Base-by-base conservation (phyloP, 2,797 vertebrate genomes). In the Pteropus rufus region DNA sequence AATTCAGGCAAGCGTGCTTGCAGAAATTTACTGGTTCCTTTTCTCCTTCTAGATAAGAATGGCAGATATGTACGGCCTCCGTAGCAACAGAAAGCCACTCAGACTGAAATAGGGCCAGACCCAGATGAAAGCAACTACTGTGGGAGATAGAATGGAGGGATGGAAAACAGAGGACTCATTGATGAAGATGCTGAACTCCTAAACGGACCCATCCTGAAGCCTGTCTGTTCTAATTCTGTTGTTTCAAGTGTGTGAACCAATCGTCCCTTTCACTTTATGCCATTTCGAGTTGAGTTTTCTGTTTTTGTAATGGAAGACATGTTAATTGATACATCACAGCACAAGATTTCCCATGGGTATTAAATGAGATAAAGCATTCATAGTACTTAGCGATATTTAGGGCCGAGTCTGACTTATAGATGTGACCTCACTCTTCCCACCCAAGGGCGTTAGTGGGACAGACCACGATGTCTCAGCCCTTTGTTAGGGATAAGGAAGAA, bases 201-300 rank as follows among this genome's bases (percentile, higher is more conserved):
- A 58, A 70, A 44, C 7, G 0, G 3, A 69, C 82, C 21, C 36
- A 12, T 49, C 10, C 19, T 65, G 16, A 85, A 52, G 31, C 14
- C 36, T 21, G 2, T 14, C 36, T 24, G 2, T 82, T 64, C 8
- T 56, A 73, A 5, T 72, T 88, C n/a, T 72, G 3, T 46, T 85
- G 72, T 79, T 80, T 81, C 10, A 54, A 72, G 56, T 36, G 16
- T 87, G 2, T 75, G n/a, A 87, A 56, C 70, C 36, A 86, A 21
- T 73, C 60, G 75, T 56, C 10, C 12, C 21, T 5, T 58, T 84
- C 29, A 75, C 31, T 56, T 79, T 67, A 41, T 77, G 21, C 29
- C 34, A 23, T 86, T 89, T 72, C 54, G 56, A 94, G 44, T 65
- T 89, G 64, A 93, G 54, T 26, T 94, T 93, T 89, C 65, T 85